phyloP scores from a whole-genome alignment of 2,797 vertebrate genomes.

The Spinus olivaceus region DNA sequence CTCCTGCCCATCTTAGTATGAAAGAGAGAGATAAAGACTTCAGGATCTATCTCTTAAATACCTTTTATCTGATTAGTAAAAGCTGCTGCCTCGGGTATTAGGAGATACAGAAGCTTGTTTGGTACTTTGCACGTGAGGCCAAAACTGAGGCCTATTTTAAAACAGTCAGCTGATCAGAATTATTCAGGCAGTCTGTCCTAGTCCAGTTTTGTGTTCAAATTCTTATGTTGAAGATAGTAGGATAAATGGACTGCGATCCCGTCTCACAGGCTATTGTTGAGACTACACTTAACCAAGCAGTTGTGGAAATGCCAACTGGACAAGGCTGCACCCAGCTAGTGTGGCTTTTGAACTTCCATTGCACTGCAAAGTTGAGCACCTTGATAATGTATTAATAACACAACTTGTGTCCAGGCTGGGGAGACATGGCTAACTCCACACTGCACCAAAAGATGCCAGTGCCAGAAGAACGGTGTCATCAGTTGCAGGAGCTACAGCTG shows the following conservation, averaged over 20 bases:
- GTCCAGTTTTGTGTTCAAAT: neutral
- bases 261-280: neutral
- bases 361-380: neutral
- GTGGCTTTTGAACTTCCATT: neutral
- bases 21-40: neutral
- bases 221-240: neutral
- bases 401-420: slow-evolving; percentile 66
- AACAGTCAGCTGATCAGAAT: neutral
- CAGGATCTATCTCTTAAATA: neutral
- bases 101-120: neutral
- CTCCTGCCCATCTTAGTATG: neutral
- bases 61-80: neutral
- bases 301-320: neutral
- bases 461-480: slow-evolving; percentile 67
- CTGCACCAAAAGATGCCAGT: slow-evolving; percentile 78
- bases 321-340: neutral
- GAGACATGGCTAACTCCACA: slow-evolving; percentile 78
- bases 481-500: slow-evolving; percentile 71
- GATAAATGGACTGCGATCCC: neutral
- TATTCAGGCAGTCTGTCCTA: neutral
- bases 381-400: neutral
- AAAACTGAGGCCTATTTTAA: neutral
- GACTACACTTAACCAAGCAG: neutral
- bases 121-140: neutral
- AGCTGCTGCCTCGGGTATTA: neutral